A percentile compares a stretch with the other conserved stretches of the same genome.
These are phyloP conservation scores for Eptatretus atami DNA, from an alignment of 2,797 vertebrate species.

Conservation along the genomic window DNA sequence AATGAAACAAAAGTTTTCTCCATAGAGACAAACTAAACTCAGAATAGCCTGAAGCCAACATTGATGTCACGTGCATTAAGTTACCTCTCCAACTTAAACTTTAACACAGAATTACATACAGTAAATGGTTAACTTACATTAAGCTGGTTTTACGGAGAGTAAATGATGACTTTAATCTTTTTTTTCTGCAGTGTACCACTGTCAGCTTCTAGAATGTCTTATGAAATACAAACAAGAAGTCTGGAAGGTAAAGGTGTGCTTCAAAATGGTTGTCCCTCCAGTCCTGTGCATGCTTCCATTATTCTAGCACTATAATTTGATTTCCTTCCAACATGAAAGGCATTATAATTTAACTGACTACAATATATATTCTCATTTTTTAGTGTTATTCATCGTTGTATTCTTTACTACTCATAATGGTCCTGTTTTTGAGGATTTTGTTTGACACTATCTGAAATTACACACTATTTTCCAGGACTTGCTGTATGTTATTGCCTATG, in stretches of 20 bases:
- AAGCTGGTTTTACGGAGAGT: background rate
- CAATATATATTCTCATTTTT: background rate
- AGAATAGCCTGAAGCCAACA: no score
- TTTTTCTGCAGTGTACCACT: slow-evolving; percentile 63
- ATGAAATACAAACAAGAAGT: slow-evolving; percentile 99
- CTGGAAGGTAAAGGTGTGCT: slow-evolving; percentile 52
- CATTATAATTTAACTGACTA: no score
- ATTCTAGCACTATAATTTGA: no score
- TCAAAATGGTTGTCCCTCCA: no score
- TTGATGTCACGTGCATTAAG: no score
- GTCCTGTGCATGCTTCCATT: no score
- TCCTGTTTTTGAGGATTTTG: background rate
- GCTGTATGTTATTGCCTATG: slow-evolving; percentile 88
- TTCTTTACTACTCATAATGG: background rate
- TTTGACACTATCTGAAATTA: background rate
- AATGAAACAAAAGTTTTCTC: no score
- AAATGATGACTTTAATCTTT: slow-evolving; percentile 6
- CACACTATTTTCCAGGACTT: slow-evolving; percentile 31
- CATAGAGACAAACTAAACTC: no score
- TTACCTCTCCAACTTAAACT: no score
- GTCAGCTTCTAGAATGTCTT: slow-evolving; percentile 87
- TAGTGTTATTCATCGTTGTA: background rate
- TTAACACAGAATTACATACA: no score
- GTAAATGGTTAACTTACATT: background rate
- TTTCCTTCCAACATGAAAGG: no score